phyloP scores from a whole-genome alignment of 1,140 invertebrate species.

The Lepidurus packardi region DNA sequence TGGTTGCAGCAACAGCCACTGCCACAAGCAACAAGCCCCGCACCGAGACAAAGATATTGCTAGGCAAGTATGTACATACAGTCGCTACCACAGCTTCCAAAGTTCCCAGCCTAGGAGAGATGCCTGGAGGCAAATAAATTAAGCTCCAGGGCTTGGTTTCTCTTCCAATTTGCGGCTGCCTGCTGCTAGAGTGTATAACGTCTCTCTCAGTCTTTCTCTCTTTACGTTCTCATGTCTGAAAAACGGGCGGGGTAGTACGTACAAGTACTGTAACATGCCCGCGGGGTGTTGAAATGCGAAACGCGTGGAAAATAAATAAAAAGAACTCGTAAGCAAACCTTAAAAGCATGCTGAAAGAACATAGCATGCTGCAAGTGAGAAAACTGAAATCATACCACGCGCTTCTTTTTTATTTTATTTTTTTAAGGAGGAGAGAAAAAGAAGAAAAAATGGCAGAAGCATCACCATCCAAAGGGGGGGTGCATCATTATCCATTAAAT shows the following conservation, averaged over 20 bases:
- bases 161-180: constrained; percentile 17
- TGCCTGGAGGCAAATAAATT: constrained; percentile 21
- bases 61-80: background rate
- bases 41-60: constrained; percentile 15
- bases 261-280: background rate
- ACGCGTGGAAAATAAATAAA: background rate
- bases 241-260: background rate
- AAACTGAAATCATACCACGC: background rate
- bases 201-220: background rate
- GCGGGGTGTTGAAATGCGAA: background rate
- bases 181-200: background rate
- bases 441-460: background rate
- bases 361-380: background rate
- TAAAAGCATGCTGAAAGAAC: background rate
- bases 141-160: background rate
- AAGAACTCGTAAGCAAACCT: background rate
- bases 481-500: constrained; percentile 15
- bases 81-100: background rate
- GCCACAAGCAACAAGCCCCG: background rate
- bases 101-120: constrained; percentile 6
- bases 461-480: background rate
- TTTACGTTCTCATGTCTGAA: background rate
- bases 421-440: background rate
- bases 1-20: background rate
- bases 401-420: background rate